phyloP scores from a whole-genome alignment of 2,113 vertebrate species.

The Pardalotus punctatus region DNA sequence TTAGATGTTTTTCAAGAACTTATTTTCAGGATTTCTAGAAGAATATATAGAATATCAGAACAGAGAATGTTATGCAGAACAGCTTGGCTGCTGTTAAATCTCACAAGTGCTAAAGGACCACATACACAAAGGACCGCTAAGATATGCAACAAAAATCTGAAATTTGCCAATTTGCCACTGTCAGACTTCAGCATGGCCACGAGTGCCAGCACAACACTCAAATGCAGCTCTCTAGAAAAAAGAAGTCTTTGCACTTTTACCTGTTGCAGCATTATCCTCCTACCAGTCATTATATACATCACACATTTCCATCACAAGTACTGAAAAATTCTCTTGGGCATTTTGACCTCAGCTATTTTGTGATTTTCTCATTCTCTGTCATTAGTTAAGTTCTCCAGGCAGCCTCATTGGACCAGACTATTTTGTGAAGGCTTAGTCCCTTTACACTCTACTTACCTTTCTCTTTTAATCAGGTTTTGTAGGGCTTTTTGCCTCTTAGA shows the following conservation, averaged over 20 bases:
- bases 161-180: background rate
- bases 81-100: background rate
- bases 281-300: background rate
- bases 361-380: background rate
- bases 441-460: background rate
- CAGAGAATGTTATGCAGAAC: background rate
- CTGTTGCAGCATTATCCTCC: background rate
- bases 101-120: background rate
- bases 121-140: background rate
- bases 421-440: background rate
- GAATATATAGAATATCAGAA: background rate
- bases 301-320: background rate
- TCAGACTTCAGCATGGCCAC: background rate
- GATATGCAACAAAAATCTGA: background rate
- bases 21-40: background rate
- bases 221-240: background rate
- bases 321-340: background rate
- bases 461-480: background rate
- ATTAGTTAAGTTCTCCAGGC: background rate
- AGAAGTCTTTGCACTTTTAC: background rate
- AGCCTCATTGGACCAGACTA: background rate
- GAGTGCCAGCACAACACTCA: background rate
- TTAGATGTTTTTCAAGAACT: background rate
- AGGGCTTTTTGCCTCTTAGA: accelerated
- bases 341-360: background rate